phyloP scores from a whole-genome alignment of 2,113 vertebrate genomes.

The Heterotilapia buettikoferi region DNA sequence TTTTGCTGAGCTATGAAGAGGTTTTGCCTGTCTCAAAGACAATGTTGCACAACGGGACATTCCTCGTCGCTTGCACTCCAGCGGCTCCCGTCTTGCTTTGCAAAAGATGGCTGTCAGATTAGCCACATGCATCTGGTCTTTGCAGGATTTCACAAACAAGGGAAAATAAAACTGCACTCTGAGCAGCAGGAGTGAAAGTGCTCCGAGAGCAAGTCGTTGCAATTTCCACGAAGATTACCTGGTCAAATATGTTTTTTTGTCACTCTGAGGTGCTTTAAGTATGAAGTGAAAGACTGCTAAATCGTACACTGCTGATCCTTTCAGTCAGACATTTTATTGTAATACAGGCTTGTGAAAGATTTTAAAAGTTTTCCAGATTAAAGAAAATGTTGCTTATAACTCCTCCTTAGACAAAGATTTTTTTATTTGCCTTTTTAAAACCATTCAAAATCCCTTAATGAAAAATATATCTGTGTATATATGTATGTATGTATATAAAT shows the following conservation, averaged over 20 bases:
- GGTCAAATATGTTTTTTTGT: not conserved
- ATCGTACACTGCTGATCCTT: not conserved
- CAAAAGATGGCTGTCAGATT: slow-evolving; percentile 13
- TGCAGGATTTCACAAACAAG: not conserved
- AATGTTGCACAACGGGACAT: slow-evolving; percentile 24
- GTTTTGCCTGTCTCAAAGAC: slow-evolving; percentile 16
- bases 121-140: not conserved
- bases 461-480: not conserved
- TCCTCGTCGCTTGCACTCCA: not conserved
- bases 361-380: not conserved
- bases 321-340: not conserved
- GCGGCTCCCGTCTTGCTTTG: not conserved
- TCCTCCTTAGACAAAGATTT: not conserved
- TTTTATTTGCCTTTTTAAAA: not conserved
- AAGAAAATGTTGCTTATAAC: not conserved
- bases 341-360: not conserved
- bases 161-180: not conserved
- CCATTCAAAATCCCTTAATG: not conserved
- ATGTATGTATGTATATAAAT: not conserved
- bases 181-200: not conserved
- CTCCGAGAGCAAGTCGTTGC: not conserved
- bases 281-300: not conserved
- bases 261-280: not conserved
- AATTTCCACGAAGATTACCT: not conserved
- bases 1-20: not conserved